Evolutionary conservation across 2,797 vertebrate genomes (phyloP), one percentile per base, ranked within the genome.

Genomic region (Enteromius afrohamiltoni): DNA sequence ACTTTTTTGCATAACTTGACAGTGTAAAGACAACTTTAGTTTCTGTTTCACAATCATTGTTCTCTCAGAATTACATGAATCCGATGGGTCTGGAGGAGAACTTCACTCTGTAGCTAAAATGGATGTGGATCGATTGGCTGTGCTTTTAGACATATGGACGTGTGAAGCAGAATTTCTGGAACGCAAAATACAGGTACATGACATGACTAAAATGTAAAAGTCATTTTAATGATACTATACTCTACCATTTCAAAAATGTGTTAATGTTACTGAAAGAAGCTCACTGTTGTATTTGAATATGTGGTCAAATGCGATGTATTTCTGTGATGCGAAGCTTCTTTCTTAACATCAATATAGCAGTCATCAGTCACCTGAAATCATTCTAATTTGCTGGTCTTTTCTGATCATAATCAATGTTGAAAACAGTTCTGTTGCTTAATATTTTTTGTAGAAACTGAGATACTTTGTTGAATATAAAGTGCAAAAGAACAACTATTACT

Each of bases 91-190:
- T 17, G 64, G 11, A 13, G 67, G 37, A 31, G 90, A 91, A 53
- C 23, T 78, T 11, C 65, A 64, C 31, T 84, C 53, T 74, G 92
- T 88, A 91, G 87, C 90, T 29, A 85, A 86, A 0, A 7, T 84
- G 0, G 86, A 91, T 19, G 88, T 94, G 13, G 94, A 96, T 88
- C 84, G 86, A 1, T 90, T 92, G 29, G 92, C 92, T 6, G 74
- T 95, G 76, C 89, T 97, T 23, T 92, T 94, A 23, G 94, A 96
- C 80, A 53, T 96, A 74, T 97, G 94, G 95, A 93, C 88, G 0
- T 95, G 90, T 90, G 95, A 96, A 91, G 83, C 86, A 2, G 87
- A 91, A 82, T 89, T 95, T 82, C 87, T 94, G 71, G 91, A 92
- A 85, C 90, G 90, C 87, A 96, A 96, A 90, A 45, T 85, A 23